Conservation (phyloP, 2,888 invertebrate species). For the Cephalotes varians region DNA sequence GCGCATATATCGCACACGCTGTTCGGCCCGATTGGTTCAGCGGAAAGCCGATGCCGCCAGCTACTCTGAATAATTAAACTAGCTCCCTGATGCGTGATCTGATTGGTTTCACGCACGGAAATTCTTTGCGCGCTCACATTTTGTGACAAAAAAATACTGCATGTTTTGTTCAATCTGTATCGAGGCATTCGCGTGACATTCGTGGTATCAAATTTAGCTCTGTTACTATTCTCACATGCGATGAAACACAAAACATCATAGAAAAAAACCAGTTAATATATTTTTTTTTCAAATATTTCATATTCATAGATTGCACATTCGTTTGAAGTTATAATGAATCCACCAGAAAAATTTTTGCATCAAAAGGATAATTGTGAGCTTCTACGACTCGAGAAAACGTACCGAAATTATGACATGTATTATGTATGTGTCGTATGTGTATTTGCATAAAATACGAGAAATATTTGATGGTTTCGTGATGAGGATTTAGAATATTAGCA, state of each 20-base stretch:
- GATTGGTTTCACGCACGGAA: conserved; percentile 64
- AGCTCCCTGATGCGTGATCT: conserved; percentile 69
- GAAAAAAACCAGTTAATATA: background rate
- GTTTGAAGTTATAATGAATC: background rate
- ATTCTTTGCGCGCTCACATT: conserved; percentile 39
- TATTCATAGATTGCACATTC: background rate
- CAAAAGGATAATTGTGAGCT: background rate
- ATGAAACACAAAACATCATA: background rate
- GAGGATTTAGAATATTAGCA: background rate
- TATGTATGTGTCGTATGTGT: no score
- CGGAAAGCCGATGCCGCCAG: conserved; percentile 72
- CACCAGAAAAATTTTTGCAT: background rate
- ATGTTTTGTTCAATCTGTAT: conserved; percentile 35
- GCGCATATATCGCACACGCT: conserved; percentile 40
- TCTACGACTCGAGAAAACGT: background rate
- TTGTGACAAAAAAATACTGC: conserved; percentile 30
- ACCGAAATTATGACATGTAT: background rate
- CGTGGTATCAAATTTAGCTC: conserved; percentile 17
- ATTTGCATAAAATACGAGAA: background rate
- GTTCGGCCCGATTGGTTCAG: conserved; percentile 73
- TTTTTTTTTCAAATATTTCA: background rate
- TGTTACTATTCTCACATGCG: background rate
- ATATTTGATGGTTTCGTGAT: conserved; percentile 14
- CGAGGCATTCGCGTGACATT: conserved; percentile 39
- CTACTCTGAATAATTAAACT: conserved; percentile 77